These are phyloP conservation scores for Chorisops tibialis DNA, from an alignment of 2,888 invertebrate species.

Conservation along the genomic window DNA sequence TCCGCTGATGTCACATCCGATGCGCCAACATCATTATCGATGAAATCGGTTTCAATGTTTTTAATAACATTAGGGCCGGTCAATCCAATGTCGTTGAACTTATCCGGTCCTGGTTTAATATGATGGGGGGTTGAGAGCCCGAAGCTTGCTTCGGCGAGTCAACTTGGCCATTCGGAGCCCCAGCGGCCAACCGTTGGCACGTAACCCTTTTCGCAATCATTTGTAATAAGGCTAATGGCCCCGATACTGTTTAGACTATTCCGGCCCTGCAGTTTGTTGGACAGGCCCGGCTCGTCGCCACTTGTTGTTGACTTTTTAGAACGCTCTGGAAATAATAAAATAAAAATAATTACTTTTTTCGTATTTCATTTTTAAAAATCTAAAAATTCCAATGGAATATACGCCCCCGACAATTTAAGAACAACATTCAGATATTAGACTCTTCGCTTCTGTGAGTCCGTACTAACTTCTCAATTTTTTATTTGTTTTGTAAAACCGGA, in stretches of 20 bases:
- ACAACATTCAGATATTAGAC: no score
- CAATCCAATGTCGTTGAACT: constrained; percentile 34
- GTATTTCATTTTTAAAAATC: no score
- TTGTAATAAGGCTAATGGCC: constrained; percentile 46
- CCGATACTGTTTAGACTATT: constrained; percentile 55
- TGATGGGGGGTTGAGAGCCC: constrained; percentile 45
- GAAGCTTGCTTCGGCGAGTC: constrained; percentile 73
- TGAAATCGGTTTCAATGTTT: constrained; percentile 31
- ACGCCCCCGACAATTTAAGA: no score
- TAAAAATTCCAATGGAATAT: no score
- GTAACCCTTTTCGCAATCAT: constrained; percentile 59
- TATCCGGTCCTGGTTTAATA: constrained; percentile 16
- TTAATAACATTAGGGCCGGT: constrained; percentile 39
- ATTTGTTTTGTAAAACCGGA: no score
- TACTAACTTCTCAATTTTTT: no score
- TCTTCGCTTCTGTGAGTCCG: no score
- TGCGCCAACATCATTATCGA: constrained; percentile 27
- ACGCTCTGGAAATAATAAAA: constrained; percentile 64
- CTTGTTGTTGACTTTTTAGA: constrained; percentile 65
- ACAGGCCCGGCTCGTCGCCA: constrained; percentile 63
- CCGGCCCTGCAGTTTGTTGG: constrained; percentile 57
- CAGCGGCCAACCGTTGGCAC: constrained; percentile 83
- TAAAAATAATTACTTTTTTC: no score
- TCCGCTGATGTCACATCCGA: constrained; percentile 45
- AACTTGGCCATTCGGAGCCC: constrained; percentile 96